Conservation (phyloP, 2,888 invertebrate genomes). For the Chaetogeoica ovagalla region DNA sequence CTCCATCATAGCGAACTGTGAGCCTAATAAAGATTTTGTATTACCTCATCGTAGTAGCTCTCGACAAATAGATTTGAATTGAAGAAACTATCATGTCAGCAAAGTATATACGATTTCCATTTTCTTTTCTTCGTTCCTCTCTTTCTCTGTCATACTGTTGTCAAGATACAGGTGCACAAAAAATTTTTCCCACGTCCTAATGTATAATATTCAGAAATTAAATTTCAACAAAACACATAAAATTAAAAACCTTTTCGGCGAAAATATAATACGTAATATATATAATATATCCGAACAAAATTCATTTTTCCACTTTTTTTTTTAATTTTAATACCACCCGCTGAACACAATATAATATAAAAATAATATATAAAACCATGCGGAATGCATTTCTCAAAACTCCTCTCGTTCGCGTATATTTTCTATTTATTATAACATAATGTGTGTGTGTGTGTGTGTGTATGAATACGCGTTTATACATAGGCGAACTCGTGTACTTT, state of each 20-base stretch:
- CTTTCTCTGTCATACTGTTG: too few species aligned
- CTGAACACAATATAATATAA: background rate
- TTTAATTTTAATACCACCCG: background rate
- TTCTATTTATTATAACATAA: background rate
- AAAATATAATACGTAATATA: background rate
- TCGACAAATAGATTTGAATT: too few species aligned
- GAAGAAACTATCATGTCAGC: too few species aligned
- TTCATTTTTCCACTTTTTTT: background rate
- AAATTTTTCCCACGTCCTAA: too few species aligned
- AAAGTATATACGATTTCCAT: too few species aligned
- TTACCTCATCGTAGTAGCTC: too few species aligned
- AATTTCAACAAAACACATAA: background rate
- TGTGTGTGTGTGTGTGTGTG: too few species aligned
- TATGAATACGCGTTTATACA: too few species aligned
- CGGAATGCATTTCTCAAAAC: background rate
- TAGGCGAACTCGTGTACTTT: background rate
- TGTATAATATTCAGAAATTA: conserved; percentile 12
- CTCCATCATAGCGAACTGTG: too few species aligned
- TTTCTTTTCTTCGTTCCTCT: too few species aligned
- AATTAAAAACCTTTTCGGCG: background rate
- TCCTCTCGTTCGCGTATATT: background rate
- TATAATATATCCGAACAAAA: background rate
- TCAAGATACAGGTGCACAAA: too few species aligned
- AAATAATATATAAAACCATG: background rate
- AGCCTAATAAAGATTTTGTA: too few species aligned